phyloP scores from a whole-genome alignment of 2,888 invertebrate species.

The Tortricodes alternella region DNA sequence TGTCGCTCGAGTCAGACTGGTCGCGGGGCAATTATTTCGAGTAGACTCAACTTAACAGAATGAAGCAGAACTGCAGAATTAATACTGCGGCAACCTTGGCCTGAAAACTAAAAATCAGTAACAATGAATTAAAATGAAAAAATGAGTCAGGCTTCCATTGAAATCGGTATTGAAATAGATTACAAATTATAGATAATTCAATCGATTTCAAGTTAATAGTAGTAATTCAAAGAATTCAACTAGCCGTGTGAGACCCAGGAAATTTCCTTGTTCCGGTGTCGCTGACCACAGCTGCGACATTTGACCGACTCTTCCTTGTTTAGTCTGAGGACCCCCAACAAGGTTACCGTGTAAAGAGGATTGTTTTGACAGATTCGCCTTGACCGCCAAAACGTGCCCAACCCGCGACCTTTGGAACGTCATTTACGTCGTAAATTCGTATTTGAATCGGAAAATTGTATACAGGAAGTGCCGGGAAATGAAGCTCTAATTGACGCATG shows the following conservation, averaged over 20 bases:
- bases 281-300: constrained; percentile 41
- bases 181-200: constrained; percentile 12
- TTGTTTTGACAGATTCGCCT: constrained; percentile 57
- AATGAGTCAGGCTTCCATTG: neutral
- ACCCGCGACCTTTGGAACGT: constrained; percentile 54
- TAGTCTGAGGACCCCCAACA: constrained; percentile 33
- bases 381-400: constrained; percentile 55
- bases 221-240: neutral
- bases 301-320: constrained; percentile 42
- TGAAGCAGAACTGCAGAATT: constrained; percentile 24
- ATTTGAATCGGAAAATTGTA: constrained; percentile 13
- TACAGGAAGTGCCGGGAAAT: constrained; percentile 7
- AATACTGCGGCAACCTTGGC: constrained; percentile 26
- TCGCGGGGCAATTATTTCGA: constrained; percentile 18
- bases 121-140: neutral
- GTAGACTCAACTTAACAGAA: constrained; percentile 15
- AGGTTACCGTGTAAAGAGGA: constrained; percentile 33
- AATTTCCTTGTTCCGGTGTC: constrained; percentile 56
- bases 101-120: neutral
- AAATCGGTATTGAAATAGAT: neutral
- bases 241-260: constrained; percentile 16
- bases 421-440: constrained; percentile 23
- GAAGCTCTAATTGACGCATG: neutral
- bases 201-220: constrained; percentile 4
- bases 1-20: constrained; percentile 6